phyloP scores from a whole-genome alignment of 2,888 invertebrate species.

The Oscheius onirici region DNA sequence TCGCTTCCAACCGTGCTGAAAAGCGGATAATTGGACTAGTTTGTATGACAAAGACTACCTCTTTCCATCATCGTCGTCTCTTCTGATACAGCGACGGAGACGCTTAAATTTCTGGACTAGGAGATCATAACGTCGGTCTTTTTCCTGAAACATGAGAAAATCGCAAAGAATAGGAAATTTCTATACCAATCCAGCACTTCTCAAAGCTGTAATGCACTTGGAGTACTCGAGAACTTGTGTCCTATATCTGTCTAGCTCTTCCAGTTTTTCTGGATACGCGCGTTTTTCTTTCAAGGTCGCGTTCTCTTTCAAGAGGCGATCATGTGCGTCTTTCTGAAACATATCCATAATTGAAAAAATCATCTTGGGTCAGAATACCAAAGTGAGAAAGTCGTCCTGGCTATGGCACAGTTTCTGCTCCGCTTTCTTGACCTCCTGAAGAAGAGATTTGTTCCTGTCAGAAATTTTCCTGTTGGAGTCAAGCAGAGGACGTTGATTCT shows the following conservation, averaged over 20 bases:
- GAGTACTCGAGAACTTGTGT: conserved; percentile 67
- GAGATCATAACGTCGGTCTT: conserved; percentile 66
- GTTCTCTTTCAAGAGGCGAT: conserved; percentile 67
- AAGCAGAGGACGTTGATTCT: conserved; percentile 64
- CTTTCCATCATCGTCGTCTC: conserved; percentile 42
- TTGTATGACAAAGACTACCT: conserved; percentile 10
- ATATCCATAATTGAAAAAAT: conserved; percentile 1
- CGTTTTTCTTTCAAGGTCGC: conserved; percentile 61
- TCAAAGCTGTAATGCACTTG: conserved; percentile 69
- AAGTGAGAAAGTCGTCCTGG: conserved; percentile 65
- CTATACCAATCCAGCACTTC: conserved; percentile 60
- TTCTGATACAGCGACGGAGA: conserved; percentile 49
- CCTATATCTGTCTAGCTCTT: conserved; percentile 66
- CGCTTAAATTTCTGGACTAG: conserved; percentile 65
- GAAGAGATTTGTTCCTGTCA: conserved; percentile 62
- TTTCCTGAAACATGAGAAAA: conserved; percentile 54
- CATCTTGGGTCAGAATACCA: conserved; percentile 47
- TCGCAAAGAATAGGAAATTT: background rate
- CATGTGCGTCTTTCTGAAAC: conserved; percentile 66
- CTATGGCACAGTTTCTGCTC: conserved; percentile 62
- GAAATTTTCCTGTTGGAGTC: conserved; percentile 65
- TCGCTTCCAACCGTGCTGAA: conserved; percentile 61
- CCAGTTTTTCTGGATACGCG: conserved; percentile 68
- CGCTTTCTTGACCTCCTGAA: conserved; percentile 59
- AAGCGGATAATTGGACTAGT: background rate